Evolutionary conservation across 2,888 invertebrate species (phyloP), one percentile per base, ranked within the genome.

Genomic region (Phymatocera aterrima): DNA sequence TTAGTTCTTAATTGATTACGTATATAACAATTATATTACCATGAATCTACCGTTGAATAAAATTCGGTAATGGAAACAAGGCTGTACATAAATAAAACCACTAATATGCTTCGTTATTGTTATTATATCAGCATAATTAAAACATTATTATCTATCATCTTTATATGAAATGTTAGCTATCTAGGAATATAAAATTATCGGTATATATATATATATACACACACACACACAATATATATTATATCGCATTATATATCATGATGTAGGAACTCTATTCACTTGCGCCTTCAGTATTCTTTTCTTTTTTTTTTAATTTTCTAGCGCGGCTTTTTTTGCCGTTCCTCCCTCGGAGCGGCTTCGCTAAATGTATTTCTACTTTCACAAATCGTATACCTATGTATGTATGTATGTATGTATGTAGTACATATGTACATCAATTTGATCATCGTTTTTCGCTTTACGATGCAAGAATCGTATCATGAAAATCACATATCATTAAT

Each of bases 31-130:
- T n/a, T n/a, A n/a, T n/a, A 28, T 68, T 48, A 43, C n/a, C 34
- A 54, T 72, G 31, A 18, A 68, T 40, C 15, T 72, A 18, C 68
- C 54, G 54, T 51, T 72, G 51, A 48, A 51, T 5, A 51, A 24
- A 48, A 72, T 72, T 54, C 54, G 51, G 37, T 72, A 75, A 60
- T 57, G 57, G 75, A 75, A 75, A 75, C 75, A 60, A 75, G 75
- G 43, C 75, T 75, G 75, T 75, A 75, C 37, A 54, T 75, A 75
- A 75, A n/a, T n/a, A n/a, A n/a, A n/a, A 75, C 24, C 40, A 37
- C 40, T 65, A n/a, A n/a, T 28, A 40, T 60, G 75, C 75, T 75
- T 75, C 75, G 75, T 75, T 60, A 75, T 60, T 75, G 75, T 75
- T 75, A n/a, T n/a, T n/a, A 60, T 75, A 75, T 54, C 75, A 40